These are phyloP conservation scores for Microcebus griseorufus DNA, from an alignment of 2,113 vertebrate genomes.

Conservation along the genomic window DNA sequence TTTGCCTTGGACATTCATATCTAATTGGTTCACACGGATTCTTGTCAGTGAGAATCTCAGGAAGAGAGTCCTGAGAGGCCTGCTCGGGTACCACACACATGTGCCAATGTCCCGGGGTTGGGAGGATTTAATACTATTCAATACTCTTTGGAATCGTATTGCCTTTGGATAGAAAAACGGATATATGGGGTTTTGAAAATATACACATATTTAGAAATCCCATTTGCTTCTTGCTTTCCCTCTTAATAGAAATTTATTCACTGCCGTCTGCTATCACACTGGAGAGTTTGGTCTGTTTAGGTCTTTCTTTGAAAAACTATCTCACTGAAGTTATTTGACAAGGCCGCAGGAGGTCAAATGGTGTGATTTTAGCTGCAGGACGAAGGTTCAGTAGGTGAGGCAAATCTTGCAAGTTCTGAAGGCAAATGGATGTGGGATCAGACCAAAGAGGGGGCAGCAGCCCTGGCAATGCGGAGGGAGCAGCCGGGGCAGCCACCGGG, in stretches of 20 bases:
- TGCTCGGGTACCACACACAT: background rate
- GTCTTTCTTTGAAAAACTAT: background rate
- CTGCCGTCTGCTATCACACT: background rate
- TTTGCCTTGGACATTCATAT: background rate
- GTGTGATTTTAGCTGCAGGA: background rate
- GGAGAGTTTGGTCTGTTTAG: background rate
- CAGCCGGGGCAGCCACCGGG: too few relatives aligned
- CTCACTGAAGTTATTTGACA: background rate
- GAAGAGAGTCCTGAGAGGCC: background rate
- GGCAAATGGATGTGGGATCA: background rate
- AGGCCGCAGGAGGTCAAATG: background rate
- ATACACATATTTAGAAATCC: background rate
- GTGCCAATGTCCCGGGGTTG: background rate
- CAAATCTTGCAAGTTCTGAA: background rate
- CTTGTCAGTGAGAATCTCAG: background rate
- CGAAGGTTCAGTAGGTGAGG: background rate
- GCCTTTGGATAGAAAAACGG: background rate
- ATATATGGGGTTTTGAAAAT: background rate
- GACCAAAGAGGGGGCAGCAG: background rate
- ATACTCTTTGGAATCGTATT: background rate
- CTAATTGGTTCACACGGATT: background rate
- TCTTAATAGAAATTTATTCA: background rate
- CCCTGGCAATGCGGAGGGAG: fast-evolving
- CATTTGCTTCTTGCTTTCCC: background rate
- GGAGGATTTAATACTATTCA: background rate